These are phyloP conservation scores for Pocillopora damicornis DNA, from an alignment of 64 coral and sea anemone genomes.

Conservation along the genomic window DNA sequence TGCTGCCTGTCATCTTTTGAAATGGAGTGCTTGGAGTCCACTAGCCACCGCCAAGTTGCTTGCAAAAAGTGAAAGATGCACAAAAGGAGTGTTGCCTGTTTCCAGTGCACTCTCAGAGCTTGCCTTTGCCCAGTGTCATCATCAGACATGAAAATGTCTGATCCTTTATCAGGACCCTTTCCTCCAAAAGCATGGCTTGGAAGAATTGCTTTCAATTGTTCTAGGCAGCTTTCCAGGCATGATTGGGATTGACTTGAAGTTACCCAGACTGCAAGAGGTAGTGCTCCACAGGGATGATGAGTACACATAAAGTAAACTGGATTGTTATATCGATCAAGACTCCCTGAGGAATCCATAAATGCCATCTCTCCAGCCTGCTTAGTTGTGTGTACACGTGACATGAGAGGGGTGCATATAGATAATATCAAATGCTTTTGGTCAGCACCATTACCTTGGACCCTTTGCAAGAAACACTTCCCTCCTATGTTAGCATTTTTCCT, in stretches of 20 bases:
- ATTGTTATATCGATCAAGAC: constrained; percentile 64
- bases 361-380: constrained; percentile 54
- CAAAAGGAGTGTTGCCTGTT: constrained; percentile 39
- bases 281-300: constrained; percentile 48
- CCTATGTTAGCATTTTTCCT: constrained; percentile 16
- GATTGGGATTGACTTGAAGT: constrained; percentile 25
- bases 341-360: constrained; percentile 61
- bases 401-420: constrained; percentile 51
- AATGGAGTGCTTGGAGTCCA: constrained; percentile 27
- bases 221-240: constrained; percentile 2
- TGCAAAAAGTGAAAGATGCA: constrained; percentile 62
- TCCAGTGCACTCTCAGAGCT: constrained; percentile 16
- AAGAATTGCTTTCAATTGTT: constrained; percentile 11
- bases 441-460: background rate
- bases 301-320: constrained; percentile 66
- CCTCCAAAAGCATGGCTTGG: constrained; percentile 37
- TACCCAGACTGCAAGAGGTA: constrained; percentile 46
- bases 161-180: constrained; percentile 12
- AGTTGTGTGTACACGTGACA: constrained; percentile 45
- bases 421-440: constrained; percentile 40
- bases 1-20: constrained; percentile 23
- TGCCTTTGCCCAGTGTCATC: constrained; percentile 37
- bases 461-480: constrained; percentile 45
- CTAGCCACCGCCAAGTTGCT: constrained; percentile 41
- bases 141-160: constrained; percentile 50